These are phyloP conservation scores for Polypedilum pembai DNA, from an alignment of 1,140 invertebrate genomes.

Conservation along the genomic window DNA sequence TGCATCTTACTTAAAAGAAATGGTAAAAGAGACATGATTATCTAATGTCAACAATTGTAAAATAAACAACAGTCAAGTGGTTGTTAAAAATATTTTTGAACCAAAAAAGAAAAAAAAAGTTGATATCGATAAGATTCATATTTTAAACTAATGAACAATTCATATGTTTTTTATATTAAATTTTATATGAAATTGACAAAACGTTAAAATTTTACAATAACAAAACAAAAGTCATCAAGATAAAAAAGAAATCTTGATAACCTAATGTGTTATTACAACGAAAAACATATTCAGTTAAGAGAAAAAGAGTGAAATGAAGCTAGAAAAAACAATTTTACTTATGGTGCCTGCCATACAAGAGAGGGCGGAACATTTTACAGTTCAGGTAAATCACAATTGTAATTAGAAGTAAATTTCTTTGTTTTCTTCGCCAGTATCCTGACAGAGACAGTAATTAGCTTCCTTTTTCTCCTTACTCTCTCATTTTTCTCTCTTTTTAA, in stretches of 20 bases:
- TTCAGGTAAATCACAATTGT: not conserved
- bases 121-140: too few species aligned
- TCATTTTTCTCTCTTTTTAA: not conserved
- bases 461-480: not conserved
- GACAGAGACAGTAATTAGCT: not conserved
- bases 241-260: not conserved
- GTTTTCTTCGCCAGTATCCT: not conserved
- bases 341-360: not conserved
- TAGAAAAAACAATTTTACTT: not conserved
- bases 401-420: not conserved
- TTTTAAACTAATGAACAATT: too few species aligned
- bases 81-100: too few species aligned
- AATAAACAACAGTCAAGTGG: too few species aligned
- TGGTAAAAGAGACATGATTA: too few species aligned
- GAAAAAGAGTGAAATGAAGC: not conserved
- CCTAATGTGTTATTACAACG: not conserved
- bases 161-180: too few species aligned
- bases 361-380: not conserved
- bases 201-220: not conserved
- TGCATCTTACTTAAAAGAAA: too few species aligned
- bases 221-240: not conserved
- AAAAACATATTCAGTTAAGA: not conserved
- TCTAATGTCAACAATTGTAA: too few species aligned
- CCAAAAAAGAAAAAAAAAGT: too few species aligned
- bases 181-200: too few species aligned